Conservation (phyloP, 2,113 vertebrate genomes). For the Anoura caudifer region DNA sequence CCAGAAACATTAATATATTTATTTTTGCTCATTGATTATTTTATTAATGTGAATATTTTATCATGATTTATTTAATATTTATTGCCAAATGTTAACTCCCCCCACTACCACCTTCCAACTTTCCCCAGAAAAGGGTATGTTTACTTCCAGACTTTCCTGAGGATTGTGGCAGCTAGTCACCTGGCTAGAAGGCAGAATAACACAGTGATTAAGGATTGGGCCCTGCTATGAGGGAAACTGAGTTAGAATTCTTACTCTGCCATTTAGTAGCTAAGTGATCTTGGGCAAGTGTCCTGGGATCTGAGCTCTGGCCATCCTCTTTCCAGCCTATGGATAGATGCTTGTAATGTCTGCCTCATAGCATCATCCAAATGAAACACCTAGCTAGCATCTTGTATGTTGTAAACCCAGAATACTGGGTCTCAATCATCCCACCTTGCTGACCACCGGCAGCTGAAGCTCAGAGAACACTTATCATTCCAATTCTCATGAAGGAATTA, state of each 20-base stretch:
- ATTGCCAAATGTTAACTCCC: neutral
- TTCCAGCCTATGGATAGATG: neutral
- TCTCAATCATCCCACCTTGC: neutral
- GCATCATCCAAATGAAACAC: neutral
- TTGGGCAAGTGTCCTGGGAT: neutral
- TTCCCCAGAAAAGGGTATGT: neutral
- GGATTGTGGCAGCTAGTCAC: neutral
- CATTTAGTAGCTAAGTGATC: neutral
- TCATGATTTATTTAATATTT: neutral
- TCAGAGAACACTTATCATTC: neutral
- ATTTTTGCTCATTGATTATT: neutral
- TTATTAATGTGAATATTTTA: neutral
- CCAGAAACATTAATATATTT: neutral
- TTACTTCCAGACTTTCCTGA: neutral
- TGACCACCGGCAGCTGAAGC: neutral
- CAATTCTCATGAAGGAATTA: neutral
- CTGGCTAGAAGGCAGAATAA: neutral
- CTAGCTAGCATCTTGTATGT: neutral
- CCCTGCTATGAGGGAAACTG: no score
- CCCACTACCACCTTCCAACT: no score
- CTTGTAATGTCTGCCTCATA: no score
- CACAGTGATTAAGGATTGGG: neutral
- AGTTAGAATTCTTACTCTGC: neutral
- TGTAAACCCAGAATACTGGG: neutral
- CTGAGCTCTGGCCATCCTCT: neutral